Base-by-base conservation (phyloP, 2,797 vertebrate genomes). In the Sciurus carolinensis region DNA sequence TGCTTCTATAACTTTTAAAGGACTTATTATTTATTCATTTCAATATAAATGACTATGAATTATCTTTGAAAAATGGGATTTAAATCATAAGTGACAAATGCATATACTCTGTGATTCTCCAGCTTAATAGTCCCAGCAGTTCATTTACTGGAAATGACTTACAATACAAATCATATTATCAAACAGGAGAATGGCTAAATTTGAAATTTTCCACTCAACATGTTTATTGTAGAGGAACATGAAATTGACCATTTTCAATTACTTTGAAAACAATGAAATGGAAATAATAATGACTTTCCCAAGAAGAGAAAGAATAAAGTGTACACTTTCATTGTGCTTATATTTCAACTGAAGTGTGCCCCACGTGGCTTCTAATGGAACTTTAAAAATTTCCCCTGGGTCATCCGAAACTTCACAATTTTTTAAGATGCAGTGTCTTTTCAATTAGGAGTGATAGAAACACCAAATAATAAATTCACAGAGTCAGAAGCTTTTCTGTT, bases 231-330 rank as follows among this genome's bases (percentile, higher is more conserved):
- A 94, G 36, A 95, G 44, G 33, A 81, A 90, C 57, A 86, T 59
- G 10, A 95, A 96, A 96, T 54, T 95, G 77, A 87, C 81, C 44
- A 79, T 92, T 96, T 95, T 90, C 93, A 97, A 95, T 97, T 95
- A 90, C 36, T 95, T 95, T 86, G 85, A 86, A 93, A 96, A 92
- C 81, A 97, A 80, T 75, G 52, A 95, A 97, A 89, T 95, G 54
- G 93, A 95, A 97, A 93, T 88, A 93, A 95, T 87, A 95, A 95
- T 91, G 72, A 36, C 10, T 76, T 97, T 95, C 52, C 57, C 71
- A 86, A 87, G 47, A 90, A 89, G 12, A 5, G 71, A 90, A 87
- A 80, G 22, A 93, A 75, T 93, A 82, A 90, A 94, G 42, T 52
- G 36, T 44, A 36, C 12, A 54, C 30, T 93, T 88, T 39, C 42